Conservation (phyloP, 2,888 invertebrate species). For the Heliconius erato region DNA sequence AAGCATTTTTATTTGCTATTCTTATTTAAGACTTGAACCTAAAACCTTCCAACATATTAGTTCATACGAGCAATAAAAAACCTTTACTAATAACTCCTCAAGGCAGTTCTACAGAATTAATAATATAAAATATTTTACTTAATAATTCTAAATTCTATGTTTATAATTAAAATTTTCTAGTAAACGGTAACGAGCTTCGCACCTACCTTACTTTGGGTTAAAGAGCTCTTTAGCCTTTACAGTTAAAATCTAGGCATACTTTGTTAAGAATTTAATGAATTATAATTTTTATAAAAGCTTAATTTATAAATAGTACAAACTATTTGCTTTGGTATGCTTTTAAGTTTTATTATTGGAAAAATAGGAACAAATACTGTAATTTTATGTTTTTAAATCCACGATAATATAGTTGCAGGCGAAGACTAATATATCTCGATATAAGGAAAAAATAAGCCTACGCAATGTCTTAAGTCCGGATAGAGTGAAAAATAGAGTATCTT, state of each 20-base stretch:
- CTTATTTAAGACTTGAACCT: background rate
- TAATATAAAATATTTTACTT: constrained; percentile 12
- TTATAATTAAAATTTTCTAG: constrained; percentile 38
- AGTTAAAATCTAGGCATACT: constrained; percentile 32
- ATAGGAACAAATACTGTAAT: too few relatives aligned
- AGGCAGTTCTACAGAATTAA: background rate
- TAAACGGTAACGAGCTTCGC: constrained; percentile 28
- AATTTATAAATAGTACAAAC: constrained; percentile 1
- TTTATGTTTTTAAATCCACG: too few relatives aligned
- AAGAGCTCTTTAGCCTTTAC: constrained; percentile 30
- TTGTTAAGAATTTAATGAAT: constrained; percentile 30
- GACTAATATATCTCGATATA: too few relatives aligned
- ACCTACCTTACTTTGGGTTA: constrained; percentile 32
- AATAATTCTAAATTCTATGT: constrained; percentile 21
- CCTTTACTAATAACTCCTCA: background rate
- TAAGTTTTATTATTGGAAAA: background rate
- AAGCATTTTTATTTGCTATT: background rate
- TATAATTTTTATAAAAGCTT: constrained; percentile 18
- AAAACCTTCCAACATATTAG: background rate
- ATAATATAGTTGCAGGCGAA: too few relatives aligned
- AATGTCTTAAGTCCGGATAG: background rate
- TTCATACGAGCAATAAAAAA: background rate
- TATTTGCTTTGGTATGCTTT: too few relatives aligned
- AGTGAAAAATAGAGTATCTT: background rate
- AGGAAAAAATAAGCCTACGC: background rate